Conservation (phyloP, 2,797 vertebrate genomes). For the Myripristis jacobus region DNA sequence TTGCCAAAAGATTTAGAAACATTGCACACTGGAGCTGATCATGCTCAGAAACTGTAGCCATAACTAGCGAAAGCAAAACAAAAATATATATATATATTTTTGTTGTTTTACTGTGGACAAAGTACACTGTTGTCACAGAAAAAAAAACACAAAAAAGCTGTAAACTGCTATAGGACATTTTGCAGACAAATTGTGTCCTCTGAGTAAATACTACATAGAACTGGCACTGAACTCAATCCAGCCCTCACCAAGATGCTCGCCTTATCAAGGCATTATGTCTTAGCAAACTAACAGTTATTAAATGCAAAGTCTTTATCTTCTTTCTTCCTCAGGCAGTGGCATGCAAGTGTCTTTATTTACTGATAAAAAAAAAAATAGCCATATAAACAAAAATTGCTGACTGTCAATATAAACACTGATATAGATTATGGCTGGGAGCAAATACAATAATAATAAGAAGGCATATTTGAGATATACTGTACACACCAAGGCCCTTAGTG, state of each 20-base stretch:
- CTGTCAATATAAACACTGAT: slow-evolving; percentile 82
- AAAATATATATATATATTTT: no score
- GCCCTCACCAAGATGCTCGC: slow-evolving; percentile 77
- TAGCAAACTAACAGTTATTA: slow-evolving; percentile 78
- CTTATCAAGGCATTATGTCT: slow-evolving; percentile 80
- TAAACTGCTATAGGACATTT: slow-evolving; percentile 32
- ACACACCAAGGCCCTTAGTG: slow-evolving; percentile 79
- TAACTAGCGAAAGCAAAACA: background rate
- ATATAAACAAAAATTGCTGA: slow-evolving; percentile 80
- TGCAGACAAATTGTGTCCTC: slow-evolving; percentile 30
- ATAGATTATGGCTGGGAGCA: slow-evolving; percentile 79
- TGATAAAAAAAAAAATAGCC: slow-evolving; percentile 77
- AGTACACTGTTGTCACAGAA: slow-evolving; percentile 23
- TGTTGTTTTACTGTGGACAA: slow-evolving; percentile 19
- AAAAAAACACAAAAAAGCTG: slow-evolving; percentile 24
- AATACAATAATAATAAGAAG: slow-evolving; percentile 79
- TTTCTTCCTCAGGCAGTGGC: slow-evolving; percentile 69
- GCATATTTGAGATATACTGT: slow-evolving; percentile 71
- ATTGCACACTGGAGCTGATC: slow-evolving; percentile 10
- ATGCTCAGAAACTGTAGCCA: background rate
- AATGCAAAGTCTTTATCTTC: slow-evolving; percentile 82
- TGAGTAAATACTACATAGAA: slow-evolving; percentile 48
- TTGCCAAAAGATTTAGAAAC: slow-evolving; percentile 61
- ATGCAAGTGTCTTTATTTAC: slow-evolving; percentile 76
- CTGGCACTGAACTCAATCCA: slow-evolving; percentile 78